These are phyloP conservation scores for Morbakka virulenta DNA, from an alignment of 30 jellyfish, hydroid and myxozoan genomes.

Conservation along the genomic window DNA sequence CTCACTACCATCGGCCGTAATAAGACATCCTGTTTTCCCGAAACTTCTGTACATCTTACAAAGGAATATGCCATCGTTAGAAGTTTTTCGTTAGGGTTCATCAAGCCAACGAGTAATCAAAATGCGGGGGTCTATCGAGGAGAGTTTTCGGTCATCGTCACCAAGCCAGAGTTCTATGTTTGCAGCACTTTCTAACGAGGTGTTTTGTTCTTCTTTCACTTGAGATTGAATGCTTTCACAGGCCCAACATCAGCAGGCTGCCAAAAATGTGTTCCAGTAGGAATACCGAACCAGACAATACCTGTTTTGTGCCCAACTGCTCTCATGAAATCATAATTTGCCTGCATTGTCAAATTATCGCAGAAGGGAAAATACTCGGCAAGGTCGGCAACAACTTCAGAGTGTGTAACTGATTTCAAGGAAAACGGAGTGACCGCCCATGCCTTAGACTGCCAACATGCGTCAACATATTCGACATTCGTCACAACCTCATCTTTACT, in stretches of 20 bases:
- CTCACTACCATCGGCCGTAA: constrained; percentile 48
- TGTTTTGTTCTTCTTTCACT: constrained; percentile 4
- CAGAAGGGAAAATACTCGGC: constrained; percentile 24
- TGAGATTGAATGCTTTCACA: constrained; percentile 3
- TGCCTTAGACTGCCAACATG: constrained; percentile 31
- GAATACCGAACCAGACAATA: constrained; percentile 43
- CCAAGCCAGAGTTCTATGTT: constrained; percentile 49
- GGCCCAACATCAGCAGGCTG: constrained; percentile 47
- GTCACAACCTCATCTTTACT: constrained; percentile 20
- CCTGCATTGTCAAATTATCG: constrained; percentile 36
- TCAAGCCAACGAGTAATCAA: constrained; percentile 54
- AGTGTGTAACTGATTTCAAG: neutral
- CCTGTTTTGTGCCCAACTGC: constrained; percentile 26
- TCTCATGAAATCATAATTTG: neutral
- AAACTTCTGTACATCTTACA: constrained; percentile 4
- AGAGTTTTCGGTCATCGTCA: constrained; percentile 9
- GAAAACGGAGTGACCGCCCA: constrained; percentile 47
- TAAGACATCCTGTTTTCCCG: constrained; percentile 52
- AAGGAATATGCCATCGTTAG: neutral
- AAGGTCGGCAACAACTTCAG: constrained; percentile 27
- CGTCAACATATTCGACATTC: constrained; percentile 21
- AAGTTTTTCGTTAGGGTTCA: constrained; percentile 20
- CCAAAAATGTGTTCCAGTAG: constrained; percentile 36
- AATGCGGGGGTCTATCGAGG: constrained; percentile 44
- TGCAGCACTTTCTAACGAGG: constrained; percentile 45